phyloP scores from a whole-genome alignment of 2,888 invertebrate species.

The Pyrocoelia pectoralis region DNA sequence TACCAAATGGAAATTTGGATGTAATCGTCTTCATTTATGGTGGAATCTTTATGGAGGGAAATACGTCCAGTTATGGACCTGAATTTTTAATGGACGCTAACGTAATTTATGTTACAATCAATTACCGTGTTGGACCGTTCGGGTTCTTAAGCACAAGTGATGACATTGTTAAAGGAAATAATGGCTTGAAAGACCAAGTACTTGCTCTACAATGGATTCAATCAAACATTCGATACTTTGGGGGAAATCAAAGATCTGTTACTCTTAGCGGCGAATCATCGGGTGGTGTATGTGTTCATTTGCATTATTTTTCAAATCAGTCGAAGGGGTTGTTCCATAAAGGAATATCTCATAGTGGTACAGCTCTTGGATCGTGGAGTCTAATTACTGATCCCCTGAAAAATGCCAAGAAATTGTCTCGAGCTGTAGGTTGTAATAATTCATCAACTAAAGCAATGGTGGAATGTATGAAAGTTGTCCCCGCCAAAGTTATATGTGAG shows the following conservation, averaged over 20 bases:
- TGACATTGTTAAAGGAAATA: neutral
- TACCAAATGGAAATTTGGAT: neutral
- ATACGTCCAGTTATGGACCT: neutral
- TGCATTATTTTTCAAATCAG: conserved; percentile 70
- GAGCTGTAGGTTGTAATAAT: conserved; percentile 69
- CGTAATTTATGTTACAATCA: neutral
- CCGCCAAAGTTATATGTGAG: conserved; percentile 60
- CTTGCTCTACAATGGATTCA: conserved; percentile 73
- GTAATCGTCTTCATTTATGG: neutral
- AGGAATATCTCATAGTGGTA: conserved; percentile 74
- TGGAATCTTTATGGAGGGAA: neutral
- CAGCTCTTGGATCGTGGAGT: conserved; percentile 65
- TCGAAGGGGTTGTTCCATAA: conserved; percentile 63
- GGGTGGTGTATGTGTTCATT: conserved; percentile 75
- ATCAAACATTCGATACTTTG: conserved; percentile 60
- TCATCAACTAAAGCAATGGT: conserved; percentile 63
- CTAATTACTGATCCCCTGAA: conserved; percentile 63
- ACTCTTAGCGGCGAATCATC: conserved; percentile 73
- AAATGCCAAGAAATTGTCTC: conserved; percentile 67
- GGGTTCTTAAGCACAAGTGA: neutral
- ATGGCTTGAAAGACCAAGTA: conserved; percentile 66
- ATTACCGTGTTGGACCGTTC: neutral
- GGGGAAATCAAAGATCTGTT: conserved; percentile 70
- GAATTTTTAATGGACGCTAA: neutral
- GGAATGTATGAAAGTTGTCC: conserved; percentile 66